phyloP scores from a whole-genome alignment of 1,140 invertebrate species.

The Oedothorax gibbosus region DNA sequence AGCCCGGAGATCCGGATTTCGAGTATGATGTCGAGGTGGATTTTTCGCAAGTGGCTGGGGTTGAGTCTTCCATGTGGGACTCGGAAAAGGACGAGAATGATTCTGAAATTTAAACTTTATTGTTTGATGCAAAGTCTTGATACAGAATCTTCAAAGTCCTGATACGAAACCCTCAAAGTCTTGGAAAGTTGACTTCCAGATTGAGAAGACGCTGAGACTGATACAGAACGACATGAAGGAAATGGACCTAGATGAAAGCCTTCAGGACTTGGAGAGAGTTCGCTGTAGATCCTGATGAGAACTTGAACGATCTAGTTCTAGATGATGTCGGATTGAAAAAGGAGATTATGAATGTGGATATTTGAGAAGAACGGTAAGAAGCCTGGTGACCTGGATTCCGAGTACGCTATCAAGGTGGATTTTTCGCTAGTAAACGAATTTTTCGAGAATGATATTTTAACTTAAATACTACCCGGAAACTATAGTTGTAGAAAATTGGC shows the following conservation, averaged over 20 bases:
- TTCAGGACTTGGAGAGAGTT: constrained; percentile 63
- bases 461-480: too few species aligned
- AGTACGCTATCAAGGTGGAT: constrained; percentile 70
- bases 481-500: too few species aligned
- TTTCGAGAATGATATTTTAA: constrained; percentile 30
- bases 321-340: constrained; percentile 68
- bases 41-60: constrained; percentile 62
- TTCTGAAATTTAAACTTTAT: too few species aligned
- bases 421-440: constrained; percentile 62
- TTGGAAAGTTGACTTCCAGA: too few species aligned
- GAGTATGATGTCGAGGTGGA: constrained; percentile 70
- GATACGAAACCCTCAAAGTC: too few species aligned
- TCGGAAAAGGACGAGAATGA: constrained; percentile 38
- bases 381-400: constrained; percentile 69
- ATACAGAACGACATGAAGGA: constrained; percentile 41
- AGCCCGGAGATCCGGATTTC: constrained; percentile 69
- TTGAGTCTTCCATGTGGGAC: constrained; percentile 42
- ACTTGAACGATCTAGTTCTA: constrained; percentile 71
- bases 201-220: too few species aligned
- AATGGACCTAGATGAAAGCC: constrained; percentile 62
- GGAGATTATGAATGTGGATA: constrained; percentile 69
- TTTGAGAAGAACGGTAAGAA: constrained; percentile 70
- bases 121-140: too few species aligned
- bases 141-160: too few species aligned
- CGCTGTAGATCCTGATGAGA: constrained; percentile 69